Evolutionary conservation across 92 coral and sea anemone genomes (phyloP), one percentile per base, ranked within the genome.

Genomic region (Phymanthus crucifer): DNA sequence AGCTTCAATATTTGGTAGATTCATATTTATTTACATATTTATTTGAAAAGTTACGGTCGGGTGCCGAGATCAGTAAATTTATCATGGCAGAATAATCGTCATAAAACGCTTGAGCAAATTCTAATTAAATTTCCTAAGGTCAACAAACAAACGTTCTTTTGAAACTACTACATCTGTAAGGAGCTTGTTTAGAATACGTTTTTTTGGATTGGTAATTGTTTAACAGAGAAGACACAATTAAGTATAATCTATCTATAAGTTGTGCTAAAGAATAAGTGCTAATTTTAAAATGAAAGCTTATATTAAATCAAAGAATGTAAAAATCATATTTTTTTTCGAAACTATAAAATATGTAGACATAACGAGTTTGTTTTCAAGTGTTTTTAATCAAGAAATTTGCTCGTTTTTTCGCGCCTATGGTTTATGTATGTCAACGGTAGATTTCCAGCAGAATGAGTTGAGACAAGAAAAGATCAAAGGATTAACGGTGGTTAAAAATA

Each of bases 31-130:
- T 61, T 61, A 27, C 34, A 23, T 61, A 24, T 61, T 61, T 61
- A 61, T 61, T 54, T 54, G 64, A 1, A 33, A 61, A 29, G 29
- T 6, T 6, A 61, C 33, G 68, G 68, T 61, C 68, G 11, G 14
- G 10, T 61, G 68, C 36, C 17, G 3, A 7, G 34, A 24, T 34
- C 26, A 61, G 32, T 12, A 61, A 12, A 61, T 61, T 9, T 61
- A 29, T 61, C 4, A 34, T 17, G 12, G 68, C 6, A 61, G 68
- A 61, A 61, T 4, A 24, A 24, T 29, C 23, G 64, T 54, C 6
- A 24, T 61, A 27, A 61, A 61, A 61, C 35, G 68, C 68, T 61
- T 29, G 35, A 61, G 68, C 68, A 61, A 61, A 8, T 61, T 61
- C 68, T 61, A 61, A 61, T 61, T 61, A 61, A 61, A 12, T 61